These are phyloP conservation scores for Tribolium castaneum DNA, from an alignment of 1,140 invertebrate species.

Conservation along the genomic window DNA sequence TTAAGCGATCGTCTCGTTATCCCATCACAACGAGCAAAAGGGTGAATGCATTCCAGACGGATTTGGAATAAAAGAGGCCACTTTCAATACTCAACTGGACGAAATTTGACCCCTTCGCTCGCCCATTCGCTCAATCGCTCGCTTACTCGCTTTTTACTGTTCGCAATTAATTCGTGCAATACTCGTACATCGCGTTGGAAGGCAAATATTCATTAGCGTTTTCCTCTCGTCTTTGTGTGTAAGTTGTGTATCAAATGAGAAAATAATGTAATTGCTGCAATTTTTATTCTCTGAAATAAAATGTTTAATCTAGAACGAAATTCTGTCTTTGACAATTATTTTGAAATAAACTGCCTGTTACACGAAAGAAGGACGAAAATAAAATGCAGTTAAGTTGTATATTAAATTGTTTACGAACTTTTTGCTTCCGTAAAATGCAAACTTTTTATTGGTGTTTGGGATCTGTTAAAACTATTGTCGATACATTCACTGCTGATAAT, in stretches of 20 bases:
- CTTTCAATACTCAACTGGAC: not conserved
- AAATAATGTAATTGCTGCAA: too few species aligned
- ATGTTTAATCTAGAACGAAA: too few species aligned
- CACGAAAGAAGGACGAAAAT: not conserved
- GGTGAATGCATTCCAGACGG: conserved; percentile 8
- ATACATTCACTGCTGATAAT: not conserved
- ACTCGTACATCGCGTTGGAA: too few species aligned
- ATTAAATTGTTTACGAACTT: not conserved
- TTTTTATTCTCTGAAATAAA: too few species aligned
- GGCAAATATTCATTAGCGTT: too few species aligned
- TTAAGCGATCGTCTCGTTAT: conserved; percentile 12
- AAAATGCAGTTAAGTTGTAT: not conserved
- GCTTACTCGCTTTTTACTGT: not conserved
- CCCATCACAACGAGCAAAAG: not conserved
- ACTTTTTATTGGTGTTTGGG: not conserved
- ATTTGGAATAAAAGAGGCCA: not conserved
- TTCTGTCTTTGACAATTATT: too few species aligned
- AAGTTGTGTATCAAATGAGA: too few species aligned
- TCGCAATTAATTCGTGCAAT: too few species aligned
- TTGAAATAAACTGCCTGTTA: too few species aligned
- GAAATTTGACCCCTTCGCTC: too few species aligned
- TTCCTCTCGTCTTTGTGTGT: too few species aligned
- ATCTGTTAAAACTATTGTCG: not conserved
- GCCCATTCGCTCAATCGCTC: not conserved
- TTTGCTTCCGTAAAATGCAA: not conserved